Percentiles rank a stretch among this genome's conserved stretches.
These are phyloP conservation scores for Hypena proboscidalis DNA, from an alignment of 2,888 invertebrate species.

Conservation along the genomic window DNA sequence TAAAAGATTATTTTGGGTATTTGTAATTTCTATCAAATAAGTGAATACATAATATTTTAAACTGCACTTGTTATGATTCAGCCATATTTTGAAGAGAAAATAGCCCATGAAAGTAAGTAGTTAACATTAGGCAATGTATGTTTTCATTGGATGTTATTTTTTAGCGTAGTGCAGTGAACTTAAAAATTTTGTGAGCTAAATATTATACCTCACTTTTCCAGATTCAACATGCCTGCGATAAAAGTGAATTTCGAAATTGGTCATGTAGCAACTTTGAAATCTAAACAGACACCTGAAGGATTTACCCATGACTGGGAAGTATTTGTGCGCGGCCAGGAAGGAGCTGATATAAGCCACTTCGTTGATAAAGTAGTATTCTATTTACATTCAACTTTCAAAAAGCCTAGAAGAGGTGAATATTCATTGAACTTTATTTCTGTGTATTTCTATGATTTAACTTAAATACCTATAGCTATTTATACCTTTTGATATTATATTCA, in stretches of 20 bases:
- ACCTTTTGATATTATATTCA: not conserved
- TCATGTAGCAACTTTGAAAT: slow-evolving; percentile 93
- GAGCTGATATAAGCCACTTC: slow-evolving; percentile 94
- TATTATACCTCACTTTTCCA: too few relatives aligned
- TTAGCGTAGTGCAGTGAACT: slow-evolving; percentile 36
- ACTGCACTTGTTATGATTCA: slow-evolving; percentile 44
- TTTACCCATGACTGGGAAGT: slow-evolving; percentile 99
- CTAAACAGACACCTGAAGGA: slow-evolving; percentile 93
- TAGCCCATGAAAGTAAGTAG: slow-evolving; percentile 48
- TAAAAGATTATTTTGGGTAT: slow-evolving; percentile 76
- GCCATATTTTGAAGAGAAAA: slow-evolving; percentile 31
- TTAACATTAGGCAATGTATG: slow-evolving; percentile 17
- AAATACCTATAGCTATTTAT: too few relatives aligned
- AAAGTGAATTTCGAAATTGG: slow-evolving; percentile 95
- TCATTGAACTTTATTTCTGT: not conserved
- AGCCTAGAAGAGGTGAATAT: slow-evolving; percentile 93
- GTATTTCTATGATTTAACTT: too few relatives aligned
- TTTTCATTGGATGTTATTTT: slow-evolving; percentile 39
- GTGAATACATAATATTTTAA: slow-evolving; percentile 48
- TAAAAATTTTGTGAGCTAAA: slow-evolving; percentile 33
- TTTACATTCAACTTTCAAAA: slow-evolving; percentile 96
- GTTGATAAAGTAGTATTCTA: slow-evolving; percentile 96
- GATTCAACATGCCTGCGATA: slow-evolving; percentile 71
- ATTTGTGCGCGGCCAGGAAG: slow-evolving; percentile 95
- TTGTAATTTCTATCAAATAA: slow-evolving; percentile 53